Evolutionary conservation across 2,888 invertebrate species (phyloP).

Genomic region (Achlya flavicornis): DNA sequence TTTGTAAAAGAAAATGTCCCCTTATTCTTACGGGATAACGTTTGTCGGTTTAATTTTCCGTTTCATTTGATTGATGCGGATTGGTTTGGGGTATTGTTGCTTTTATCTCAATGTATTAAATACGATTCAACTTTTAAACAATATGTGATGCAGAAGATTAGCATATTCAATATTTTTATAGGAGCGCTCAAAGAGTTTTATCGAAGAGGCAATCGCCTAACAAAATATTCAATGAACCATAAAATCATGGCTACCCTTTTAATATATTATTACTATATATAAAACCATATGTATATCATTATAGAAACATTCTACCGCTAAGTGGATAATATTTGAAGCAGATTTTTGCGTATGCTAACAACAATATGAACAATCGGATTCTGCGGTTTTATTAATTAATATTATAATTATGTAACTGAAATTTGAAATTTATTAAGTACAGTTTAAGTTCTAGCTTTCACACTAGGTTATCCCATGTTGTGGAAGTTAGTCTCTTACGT

Average conservation of each 20-base stretch:
- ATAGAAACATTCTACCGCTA: not conserved
- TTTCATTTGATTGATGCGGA: conserved; percentile 1
- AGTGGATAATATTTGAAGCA: not conserved
- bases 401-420: no score
- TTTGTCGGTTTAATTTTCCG: conserved; percentile 6
- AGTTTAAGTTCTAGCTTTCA: no score
- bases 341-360: not conserved
- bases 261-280: not conserved
- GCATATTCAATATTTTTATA: not conserved
- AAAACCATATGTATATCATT: not conserved
- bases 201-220: conserved; percentile 30
- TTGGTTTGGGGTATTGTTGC: not conserved
- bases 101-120: not conserved
- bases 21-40: not conserved
- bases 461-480: no score
- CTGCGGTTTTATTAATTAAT: not conserved
- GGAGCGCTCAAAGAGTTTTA: not conserved
- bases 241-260: conserved; percentile 20
- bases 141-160: not conserved
- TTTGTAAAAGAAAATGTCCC: conserved; percentile 23
- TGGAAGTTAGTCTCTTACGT: no score
- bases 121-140: not conserved
- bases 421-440: no score
- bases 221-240: conserved; percentile 40
- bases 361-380: no score